phyloP scores from a whole-genome alignment of 1,140 invertebrate species.

The Eurosta solidaginis region DNA sequence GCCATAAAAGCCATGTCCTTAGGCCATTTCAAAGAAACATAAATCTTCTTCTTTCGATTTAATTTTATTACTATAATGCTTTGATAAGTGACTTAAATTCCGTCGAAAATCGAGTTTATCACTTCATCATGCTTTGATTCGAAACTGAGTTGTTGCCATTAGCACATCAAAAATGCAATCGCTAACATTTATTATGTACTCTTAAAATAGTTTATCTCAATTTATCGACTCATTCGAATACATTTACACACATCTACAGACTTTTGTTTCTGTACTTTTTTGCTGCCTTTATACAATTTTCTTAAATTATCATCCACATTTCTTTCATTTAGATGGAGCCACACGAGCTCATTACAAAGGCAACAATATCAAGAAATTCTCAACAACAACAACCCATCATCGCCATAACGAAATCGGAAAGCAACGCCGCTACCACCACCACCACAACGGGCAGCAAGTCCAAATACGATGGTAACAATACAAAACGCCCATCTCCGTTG shows the following conservation, averaged over 20 bases:
- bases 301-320: background rate
- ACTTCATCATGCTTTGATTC: no score
- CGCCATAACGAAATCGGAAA: background rate
- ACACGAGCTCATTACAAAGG: constrained; percentile 39
- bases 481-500: constrained; percentile 50
- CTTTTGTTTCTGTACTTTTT: no score
- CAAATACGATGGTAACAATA: constrained; percentile 38
- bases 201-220: background rate
- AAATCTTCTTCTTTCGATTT: no score
- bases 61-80: no score
- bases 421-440: constrained; percentile 32
- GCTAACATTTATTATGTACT: background rate
- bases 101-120: no score
- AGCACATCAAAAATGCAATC: no score
- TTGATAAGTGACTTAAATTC: no score
- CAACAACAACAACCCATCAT: constrained; percentile 24
- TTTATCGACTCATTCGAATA: background rate
- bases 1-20: no score
- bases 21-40: no score
- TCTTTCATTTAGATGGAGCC: background rate
- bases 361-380: background rate
- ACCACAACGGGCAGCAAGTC: background rate
- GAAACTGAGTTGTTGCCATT: no score
- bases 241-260: no score
- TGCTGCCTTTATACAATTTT: no score